Conservation (phyloP, 2,797 vertebrate species). For the Anas capensis region DNA sequence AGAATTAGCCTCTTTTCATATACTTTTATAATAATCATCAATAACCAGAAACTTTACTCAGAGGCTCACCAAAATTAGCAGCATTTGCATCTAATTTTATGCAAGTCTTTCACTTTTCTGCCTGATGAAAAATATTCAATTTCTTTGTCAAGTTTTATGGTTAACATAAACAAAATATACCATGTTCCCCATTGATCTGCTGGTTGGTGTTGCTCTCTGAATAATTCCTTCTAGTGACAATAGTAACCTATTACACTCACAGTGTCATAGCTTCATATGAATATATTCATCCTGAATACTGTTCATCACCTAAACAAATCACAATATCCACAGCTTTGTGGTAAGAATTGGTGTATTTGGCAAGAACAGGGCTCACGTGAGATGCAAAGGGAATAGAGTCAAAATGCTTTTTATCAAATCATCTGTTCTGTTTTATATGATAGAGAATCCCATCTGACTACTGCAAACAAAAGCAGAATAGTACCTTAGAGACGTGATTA, state of each 20-base stretch:
- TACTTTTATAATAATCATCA: background rate
- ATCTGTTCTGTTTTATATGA: background rate
- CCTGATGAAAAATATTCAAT: background rate
- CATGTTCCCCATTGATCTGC: background rate
- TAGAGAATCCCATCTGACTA: background rate
- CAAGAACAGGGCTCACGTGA: background rate
- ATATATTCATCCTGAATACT: background rate
- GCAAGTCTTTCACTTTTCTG: background rate
- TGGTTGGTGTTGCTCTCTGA: background rate
- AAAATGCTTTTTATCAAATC: background rate
- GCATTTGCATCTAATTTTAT: background rate
- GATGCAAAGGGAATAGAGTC: background rate
- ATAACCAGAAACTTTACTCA: background rate
- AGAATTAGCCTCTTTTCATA: background rate
- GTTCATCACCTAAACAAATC: background rate
- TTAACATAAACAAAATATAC: background rate
- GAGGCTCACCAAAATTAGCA: background rate
- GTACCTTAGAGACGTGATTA: background rate
- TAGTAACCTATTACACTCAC: background rate
- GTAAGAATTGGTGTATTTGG: background rate
- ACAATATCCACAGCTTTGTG: background rate
- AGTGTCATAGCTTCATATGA: background rate
- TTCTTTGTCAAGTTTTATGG: conserved; percentile 10
- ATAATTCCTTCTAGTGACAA: background rate
- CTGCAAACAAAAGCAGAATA: conserved; percentile 13